A percentile compares a stretch with the other conserved stretches of the same genome.
Conservation (phyloP, 2,113 vertebrate species). For the Actinemys pallida region DNA sequence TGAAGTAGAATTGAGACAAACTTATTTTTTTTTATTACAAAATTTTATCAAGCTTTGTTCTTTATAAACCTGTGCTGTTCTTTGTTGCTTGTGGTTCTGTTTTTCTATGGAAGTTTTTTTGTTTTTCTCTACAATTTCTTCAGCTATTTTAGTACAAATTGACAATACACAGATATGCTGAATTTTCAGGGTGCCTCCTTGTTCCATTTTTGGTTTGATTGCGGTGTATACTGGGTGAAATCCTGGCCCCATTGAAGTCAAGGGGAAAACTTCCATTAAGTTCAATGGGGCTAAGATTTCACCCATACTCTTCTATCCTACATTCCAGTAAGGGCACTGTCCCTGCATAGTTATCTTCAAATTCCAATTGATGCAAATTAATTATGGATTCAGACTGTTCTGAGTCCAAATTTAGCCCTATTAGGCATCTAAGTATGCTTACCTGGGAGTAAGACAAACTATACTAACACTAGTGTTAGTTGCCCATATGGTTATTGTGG, state of each 20-base stretch:
- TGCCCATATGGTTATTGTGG: not conserved
- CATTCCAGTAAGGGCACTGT: not conserved
- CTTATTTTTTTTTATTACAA: too few species aligned
- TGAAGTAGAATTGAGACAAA: not conserved
- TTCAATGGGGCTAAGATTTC: not conserved
- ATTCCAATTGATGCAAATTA: not conserved
- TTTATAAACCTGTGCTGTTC: not conserved
- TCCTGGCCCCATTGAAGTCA: not conserved
- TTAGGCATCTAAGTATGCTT: not conserved
- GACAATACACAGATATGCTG: not conserved
- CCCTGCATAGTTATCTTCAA: not conserved
- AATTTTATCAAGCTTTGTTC: not conserved
- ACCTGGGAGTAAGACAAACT: not conserved
- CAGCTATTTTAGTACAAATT: not conserved
- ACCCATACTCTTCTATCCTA: not conserved
- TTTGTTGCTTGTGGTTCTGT: not conserved
- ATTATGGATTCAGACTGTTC: not conserved
- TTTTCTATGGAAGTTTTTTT: not conserved
- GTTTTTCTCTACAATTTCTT: not conserved
- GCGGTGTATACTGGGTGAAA: not conserved
- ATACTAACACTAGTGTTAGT: not conserved
- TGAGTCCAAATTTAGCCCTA: not conserved
- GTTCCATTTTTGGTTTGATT: not conserved
- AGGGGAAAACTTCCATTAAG: not conserved
- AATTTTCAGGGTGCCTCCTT: not conserved